These are phyloP conservation scores for Archaeoteleia sp. DNA, from an alignment of 2,888 invertebrate species.

Conservation along the genomic window DNA sequence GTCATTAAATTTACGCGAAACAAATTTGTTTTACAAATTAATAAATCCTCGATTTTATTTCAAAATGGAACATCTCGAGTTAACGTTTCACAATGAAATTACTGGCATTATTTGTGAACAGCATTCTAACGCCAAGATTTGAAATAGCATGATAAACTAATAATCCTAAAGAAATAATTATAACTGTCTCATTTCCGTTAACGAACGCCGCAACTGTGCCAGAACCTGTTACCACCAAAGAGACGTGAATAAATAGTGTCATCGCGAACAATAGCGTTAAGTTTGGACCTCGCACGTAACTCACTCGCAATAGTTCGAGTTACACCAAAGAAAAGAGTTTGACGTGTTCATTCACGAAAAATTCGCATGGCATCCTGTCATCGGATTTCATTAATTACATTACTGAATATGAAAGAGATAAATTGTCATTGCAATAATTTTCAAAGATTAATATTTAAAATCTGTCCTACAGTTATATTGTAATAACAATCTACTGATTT, in stretches of 20 bases:
- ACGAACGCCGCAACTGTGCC: slow-evolving; percentile 36
- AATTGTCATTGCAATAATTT: no score
- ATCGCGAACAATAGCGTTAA: slow-evolving; percentile 31
- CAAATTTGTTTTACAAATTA: no score
- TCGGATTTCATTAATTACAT: no score
- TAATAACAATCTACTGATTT: no score
- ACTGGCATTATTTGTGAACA: slow-evolving; percentile 29
- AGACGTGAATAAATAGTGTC: slow-evolving; percentile 29
- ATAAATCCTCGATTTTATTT: no score
- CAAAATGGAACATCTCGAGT: no score
- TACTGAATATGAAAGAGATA: no score
- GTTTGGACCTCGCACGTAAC: slow-evolving; percentile 8
- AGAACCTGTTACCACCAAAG: slow-evolving; percentile 26
- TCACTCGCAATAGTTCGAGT: slow-evolving; percentile 14
- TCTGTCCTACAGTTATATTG: no score
- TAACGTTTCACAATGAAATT: slow-evolving; percentile 9
- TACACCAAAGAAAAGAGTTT: slow-evolving; percentile 12
- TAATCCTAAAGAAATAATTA: slow-evolving; percentile 40
- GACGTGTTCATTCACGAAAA: no score
- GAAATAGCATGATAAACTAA: slow-evolving; percentile 21
- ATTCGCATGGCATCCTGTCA: no score
- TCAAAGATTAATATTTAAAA: no score
- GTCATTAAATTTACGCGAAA: no score
- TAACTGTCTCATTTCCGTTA: slow-evolving; percentile 48
- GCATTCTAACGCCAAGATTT: slow-evolving; percentile 8